phyloP scores from a whole-genome alignment of 2,113 vertebrate species.

The Anas platyrhynchos region DNA sequence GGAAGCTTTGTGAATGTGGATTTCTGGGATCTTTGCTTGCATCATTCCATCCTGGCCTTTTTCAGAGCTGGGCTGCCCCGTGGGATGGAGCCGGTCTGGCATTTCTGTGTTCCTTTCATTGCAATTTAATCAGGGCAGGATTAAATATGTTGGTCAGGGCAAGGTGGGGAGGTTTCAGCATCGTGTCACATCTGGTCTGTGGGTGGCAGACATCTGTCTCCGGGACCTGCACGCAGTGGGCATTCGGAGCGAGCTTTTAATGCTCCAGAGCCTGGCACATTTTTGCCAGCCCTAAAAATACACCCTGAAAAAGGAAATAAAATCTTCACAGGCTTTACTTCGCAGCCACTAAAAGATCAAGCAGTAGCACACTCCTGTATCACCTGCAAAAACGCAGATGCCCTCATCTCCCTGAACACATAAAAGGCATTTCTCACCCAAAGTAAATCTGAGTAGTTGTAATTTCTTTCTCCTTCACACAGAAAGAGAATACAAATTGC shows the following conservation, averaged over 20 bases:
- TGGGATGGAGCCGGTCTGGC: not conserved
- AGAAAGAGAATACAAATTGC: not conserved
- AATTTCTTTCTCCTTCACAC: not conserved
- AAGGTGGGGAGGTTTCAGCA: not conserved
- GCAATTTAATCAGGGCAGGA: not conserved
- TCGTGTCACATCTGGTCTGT: not conserved
- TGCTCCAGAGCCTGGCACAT: not conserved
- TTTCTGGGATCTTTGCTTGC: not conserved
- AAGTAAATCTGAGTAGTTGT: not conserved
- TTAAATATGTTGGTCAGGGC: not conserved
- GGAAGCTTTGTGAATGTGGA: not conserved
- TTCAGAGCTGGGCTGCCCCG: not conserved
- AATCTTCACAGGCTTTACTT: not conserved
- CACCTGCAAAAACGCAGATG: conserved; percentile 41
- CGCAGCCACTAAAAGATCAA: not conserved
- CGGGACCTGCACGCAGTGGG: not conserved
- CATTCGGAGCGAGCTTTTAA: not conserved
- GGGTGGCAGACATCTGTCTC: not conserved
- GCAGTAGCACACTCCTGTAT: not conserved
- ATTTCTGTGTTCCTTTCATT: not conserved
- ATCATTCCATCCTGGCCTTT: not conserved
- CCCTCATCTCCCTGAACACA: not conserved
- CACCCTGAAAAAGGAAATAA: conserved; percentile 4
- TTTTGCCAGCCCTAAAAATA: conserved; percentile 10
- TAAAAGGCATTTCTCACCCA: conserved; percentile 22